Base-by-base conservation (phyloP, 35 echinoderm and acorn worm species). In the Ptychodera flava region DNA sequence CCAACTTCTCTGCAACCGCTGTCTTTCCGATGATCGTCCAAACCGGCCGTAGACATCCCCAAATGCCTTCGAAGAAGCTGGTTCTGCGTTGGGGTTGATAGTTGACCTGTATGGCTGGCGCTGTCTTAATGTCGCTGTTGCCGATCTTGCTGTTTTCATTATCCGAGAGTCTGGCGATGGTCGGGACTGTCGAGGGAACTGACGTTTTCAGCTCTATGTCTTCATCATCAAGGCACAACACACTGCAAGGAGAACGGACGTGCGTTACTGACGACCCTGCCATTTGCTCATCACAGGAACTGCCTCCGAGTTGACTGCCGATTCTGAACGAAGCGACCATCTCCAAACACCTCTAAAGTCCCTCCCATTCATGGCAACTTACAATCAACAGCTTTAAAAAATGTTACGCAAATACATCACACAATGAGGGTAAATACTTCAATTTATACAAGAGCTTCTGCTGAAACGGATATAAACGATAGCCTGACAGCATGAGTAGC, bases 21-120 rank as follows among this genome's bases (percentile, higher is more conserved):
- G 90, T 88, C 36, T 94, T 99, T 34, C 93, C 93, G 28, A 99
- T 99, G 78, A 99, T 99, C 16, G 87, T 93, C 88, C 93, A 94
- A 22, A 99, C 96, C 0, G 96, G 96, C 33, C 91, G 82, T 0
- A 99, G 84, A 75, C 96, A 99, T 28, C 96, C 96, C 90, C 93
- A 94, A 30, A 99, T 80, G 6, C 96, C 96, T 37, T 99, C 93
- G 77, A 99, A 33, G 34, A 99, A 87, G 15, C 89, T 92, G 6
- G 45, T 64, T 64, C 45, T 64, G 22, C 45, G 45, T 64, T 64
- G 45, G 22, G 45, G 45, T 64, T 64, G 45, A 64, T 12, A 64
- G 22, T 64, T 64, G 22, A 64, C 45, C 45, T 64, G 45, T 64
- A 64, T 64, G 6, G 45, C 45, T 12, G 45, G 45, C 22, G 45